phyloP scores from a whole-genome alignment of 2,797 vertebrate species.

The Lagorchestes hirsutus region DNA sequence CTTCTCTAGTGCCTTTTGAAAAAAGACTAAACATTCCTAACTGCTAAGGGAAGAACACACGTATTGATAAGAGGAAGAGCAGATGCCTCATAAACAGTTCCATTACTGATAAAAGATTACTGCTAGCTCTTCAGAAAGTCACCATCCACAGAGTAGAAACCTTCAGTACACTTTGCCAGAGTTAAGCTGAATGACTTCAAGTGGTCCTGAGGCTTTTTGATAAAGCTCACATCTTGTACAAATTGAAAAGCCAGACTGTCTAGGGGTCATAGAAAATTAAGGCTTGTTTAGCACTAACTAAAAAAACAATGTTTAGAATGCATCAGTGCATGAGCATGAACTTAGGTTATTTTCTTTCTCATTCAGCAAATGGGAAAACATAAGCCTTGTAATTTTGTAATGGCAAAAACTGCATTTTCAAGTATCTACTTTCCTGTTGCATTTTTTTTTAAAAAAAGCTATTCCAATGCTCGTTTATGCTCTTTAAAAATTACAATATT shows the following conservation, averaged over 20 bases:
- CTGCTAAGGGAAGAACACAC: not conserved
- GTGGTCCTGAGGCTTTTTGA: not conserved
- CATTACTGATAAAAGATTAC: not conserved
- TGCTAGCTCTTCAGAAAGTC: not conserved
- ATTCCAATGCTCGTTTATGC: not conserved
- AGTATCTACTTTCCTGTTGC: not conserved
- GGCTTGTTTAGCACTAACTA: conserved; percentile 46
- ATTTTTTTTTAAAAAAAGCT: not conserved
- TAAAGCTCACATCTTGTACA: conserved; percentile 38
- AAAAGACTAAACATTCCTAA: not conserved
- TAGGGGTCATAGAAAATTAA: conserved; percentile 65
- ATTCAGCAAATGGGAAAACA: conserved; percentile 55
- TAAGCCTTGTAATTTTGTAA: not conserved
- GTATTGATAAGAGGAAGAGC: not conserved
- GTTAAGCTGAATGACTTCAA: not conserved
- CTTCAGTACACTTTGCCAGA: not conserved
- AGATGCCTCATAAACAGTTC: not conserved
- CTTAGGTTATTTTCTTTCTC: conserved; percentile 43
- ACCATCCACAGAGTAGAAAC: not conserved
- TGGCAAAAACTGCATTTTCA: not conserved
- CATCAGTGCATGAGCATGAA: conserved; percentile 53
- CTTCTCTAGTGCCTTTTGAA: not conserved
- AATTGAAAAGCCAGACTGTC: conserved; percentile 51
- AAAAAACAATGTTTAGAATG: conserved; percentile 14
- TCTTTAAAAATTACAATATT: not conserved